These are phyloP conservation scores for Microchirus variegatus DNA, from an alignment of 2,797 vertebrate genomes.

Conservation along the genomic window DNA sequence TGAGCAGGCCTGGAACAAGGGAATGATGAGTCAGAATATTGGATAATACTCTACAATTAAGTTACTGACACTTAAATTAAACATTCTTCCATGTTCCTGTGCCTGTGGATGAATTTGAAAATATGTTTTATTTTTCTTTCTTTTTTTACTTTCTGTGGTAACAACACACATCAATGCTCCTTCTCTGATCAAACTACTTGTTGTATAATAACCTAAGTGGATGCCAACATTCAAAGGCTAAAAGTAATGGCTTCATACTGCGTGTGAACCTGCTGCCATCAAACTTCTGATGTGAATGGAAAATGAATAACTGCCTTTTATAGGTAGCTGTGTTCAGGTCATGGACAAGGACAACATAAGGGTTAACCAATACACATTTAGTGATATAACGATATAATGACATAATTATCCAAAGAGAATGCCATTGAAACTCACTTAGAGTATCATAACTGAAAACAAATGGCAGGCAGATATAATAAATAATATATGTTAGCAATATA, in stretches of 20 bases:
- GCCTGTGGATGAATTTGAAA: too few relatives aligned
- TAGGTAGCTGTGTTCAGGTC: slow-evolving; percentile 23
- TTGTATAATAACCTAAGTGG: slow-evolving; percentile 26
- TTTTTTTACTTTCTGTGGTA: too few relatives aligned
- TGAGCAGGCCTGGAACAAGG: slow-evolving; percentile 63
- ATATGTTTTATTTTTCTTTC: too few relatives aligned
- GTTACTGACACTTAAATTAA: too few relatives aligned
- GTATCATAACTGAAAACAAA: slow-evolving; percentile 19
- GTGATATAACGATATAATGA: slow-evolving; percentile 19
- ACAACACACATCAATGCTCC: slow-evolving; percentile 15
- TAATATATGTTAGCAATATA: too few relatives aligned
- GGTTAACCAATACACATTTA: slow-evolving; percentile 27
- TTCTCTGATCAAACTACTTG: slow-evolving; percentile 29
- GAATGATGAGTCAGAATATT: neutral
- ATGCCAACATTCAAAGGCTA: slow-evolving; percentile 12
- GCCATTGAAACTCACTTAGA: slow-evolving; percentile 12
- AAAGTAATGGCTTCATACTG: slow-evolving; percentile 20
- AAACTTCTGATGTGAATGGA: slow-evolving; percentile 7
- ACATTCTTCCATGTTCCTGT: too few relatives aligned
- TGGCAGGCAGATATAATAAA: slow-evolving; percentile 2
- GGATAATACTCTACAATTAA: neutral
- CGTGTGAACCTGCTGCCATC: slow-evolving; percentile 11
- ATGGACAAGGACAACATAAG: slow-evolving; percentile 41
- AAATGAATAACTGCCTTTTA: slow-evolving; percentile 30
- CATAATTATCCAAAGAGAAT: slow-evolving; percentile 21